phyloP scores from a whole-genome alignment of 2,888 invertebrate genomes.

The Galerucella nymphaeae region DNA sequence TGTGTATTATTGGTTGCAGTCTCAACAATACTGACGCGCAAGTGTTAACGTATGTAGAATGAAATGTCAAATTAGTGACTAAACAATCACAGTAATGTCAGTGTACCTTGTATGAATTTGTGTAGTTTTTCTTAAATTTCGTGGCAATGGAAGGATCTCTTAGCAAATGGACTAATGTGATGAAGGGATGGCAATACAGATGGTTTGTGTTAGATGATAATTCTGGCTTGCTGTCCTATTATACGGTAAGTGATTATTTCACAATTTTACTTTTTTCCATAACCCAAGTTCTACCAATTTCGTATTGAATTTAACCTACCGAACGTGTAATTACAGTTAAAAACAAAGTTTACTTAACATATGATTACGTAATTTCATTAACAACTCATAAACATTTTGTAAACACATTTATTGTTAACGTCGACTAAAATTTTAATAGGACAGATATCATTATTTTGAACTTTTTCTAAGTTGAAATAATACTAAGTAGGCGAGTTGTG shows the following conservation, averaged over 20 bases:
- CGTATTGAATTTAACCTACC: conserved; percentile 5
- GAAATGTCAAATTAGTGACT: conserved; percentile 47
- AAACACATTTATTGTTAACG: background rate
- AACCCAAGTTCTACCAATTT: conserved; percentile 23
- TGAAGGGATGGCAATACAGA: conserved; percentile 99
- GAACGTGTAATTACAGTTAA: conserved; percentile 14
- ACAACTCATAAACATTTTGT: background rate
- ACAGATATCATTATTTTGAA: background rate
- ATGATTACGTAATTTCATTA: conserved; percentile 17
- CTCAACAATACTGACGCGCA: conserved; percentile 34
- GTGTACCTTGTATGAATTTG: conserved; percentile 49
- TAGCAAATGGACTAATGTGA: conserved; percentile 98
- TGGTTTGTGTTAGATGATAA: conserved; percentile 99
- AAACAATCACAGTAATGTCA: conserved; percentile 48
- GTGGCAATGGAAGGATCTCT: conserved; percentile 87
- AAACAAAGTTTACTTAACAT: conserved; percentile 11
- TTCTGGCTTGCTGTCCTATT: conserved; percentile 95
- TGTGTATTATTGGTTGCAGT: conserved; percentile 9
- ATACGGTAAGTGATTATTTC: conserved; percentile 82
- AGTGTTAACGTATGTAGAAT: conserved; percentile 39
- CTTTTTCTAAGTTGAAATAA: conserved; percentile 7
- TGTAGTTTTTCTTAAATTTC: conserved; percentile 49
- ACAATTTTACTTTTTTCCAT: background rate
- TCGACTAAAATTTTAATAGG: background rate
- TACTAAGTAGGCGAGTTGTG: conserved; percentile 1